Conservation (phyloP, 2,113 vertebrate species). For the Thermophis baileyi region DNA sequence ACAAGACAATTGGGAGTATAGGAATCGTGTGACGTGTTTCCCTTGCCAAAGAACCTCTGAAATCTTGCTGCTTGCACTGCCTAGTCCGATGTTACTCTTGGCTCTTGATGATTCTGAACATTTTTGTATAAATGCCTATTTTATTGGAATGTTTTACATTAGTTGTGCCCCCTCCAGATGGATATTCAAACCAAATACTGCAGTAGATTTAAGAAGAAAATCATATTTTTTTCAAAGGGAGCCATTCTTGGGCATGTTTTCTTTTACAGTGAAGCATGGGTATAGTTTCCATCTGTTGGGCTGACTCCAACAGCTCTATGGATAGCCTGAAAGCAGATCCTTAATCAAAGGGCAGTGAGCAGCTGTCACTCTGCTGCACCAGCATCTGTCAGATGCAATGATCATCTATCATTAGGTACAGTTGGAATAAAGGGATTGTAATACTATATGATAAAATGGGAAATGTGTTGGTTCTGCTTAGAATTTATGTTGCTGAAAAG, state of each 20-base stretch:
- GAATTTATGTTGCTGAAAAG: conserved; percentile 1
- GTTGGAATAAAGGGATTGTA: neutral
- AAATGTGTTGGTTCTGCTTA: neutral
- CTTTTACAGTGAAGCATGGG: neutral
- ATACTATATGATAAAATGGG: neutral
- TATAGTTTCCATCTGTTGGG: neutral
- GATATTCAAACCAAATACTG: neutral
- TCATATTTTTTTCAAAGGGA: neutral
- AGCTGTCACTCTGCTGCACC: neutral
- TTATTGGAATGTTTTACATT: neutral
- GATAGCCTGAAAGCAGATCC: neutral
- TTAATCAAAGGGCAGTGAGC: neutral
- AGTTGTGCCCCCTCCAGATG: neutral
- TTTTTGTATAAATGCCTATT: neutral
- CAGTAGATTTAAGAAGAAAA: neutral
- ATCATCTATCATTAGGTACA: conserved; percentile 4
- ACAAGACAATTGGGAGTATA: neutral
- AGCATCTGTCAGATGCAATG: neutral
- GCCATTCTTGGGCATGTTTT: neutral
- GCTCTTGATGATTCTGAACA: neutral
- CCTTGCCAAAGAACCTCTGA: neutral
- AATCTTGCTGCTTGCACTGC: neutral
- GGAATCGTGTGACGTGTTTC: neutral
- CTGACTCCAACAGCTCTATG: neutral
- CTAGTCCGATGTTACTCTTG: neutral